These are phyloP conservation scores for Tragopan temminckii DNA, from an alignment of 2,797 vertebrate species.

Conservation along the genomic window DNA sequence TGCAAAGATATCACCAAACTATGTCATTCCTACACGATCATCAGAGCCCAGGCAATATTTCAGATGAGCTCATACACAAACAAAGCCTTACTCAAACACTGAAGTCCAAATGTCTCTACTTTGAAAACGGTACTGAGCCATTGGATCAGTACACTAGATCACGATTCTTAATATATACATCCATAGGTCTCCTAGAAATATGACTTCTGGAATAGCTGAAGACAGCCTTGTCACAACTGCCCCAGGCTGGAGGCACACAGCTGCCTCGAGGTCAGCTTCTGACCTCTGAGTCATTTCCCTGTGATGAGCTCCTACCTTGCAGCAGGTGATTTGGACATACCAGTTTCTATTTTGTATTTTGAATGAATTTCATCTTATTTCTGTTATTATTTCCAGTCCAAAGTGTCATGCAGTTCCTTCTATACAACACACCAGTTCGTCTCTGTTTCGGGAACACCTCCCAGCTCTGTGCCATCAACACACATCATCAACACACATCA, in stretches of 20 bases:
- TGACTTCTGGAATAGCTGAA: not conserved
- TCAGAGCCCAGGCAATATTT: not conserved
- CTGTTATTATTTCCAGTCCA: not conserved
- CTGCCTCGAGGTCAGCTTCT: not conserved
- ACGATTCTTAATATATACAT: not conserved
- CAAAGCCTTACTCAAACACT: not conserved
- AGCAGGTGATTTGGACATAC: not conserved
- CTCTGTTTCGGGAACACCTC: not conserved
- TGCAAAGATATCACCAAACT: not conserved
- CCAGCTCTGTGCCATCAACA: not conserved
- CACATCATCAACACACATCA: not conserved
- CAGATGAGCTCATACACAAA: not conserved
- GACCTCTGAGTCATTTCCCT: not conserved
- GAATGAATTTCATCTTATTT: not conserved
- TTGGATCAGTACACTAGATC: not conserved
- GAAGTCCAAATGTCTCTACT: not conserved
- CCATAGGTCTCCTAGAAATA: not conserved
- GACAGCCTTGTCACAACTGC: not conserved
- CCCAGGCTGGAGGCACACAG: not conserved
- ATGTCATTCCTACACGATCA: not conserved
- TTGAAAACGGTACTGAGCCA: not conserved
- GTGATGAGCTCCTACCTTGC: not conserved
- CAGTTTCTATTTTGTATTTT: not conserved
- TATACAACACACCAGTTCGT: not conserved
- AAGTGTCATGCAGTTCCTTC: not conserved